Evolutionary conservation across 53 echinoderm and acorn worm species (phyloP).

Genomic region (Holothuria scabra): DNA sequence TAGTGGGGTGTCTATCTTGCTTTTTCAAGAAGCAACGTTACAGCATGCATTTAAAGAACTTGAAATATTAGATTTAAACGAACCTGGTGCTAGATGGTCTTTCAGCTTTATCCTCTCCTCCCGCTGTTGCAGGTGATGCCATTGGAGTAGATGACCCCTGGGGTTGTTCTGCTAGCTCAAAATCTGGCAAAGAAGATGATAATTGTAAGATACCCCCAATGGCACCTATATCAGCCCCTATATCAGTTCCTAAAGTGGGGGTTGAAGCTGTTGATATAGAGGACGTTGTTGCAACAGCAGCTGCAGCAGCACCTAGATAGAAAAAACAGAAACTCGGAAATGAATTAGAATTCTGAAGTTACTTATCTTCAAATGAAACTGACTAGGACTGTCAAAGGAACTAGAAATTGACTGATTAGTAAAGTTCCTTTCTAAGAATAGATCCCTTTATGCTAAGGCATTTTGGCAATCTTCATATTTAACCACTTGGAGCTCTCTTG

Average conservation of each 20-base stretch:
- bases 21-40: no score
- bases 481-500: no score
- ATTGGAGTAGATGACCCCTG: constrained; percentile 33
- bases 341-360: no score
- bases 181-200: constrained; percentile 8
- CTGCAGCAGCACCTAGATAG: not conserved
- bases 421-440: no score
- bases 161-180: constrained; percentile 24
- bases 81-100: constrained; percentile 27
- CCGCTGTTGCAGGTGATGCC: constrained; percentile 22
- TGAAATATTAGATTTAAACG: not conserved
- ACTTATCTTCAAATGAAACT: no score
- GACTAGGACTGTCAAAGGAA: no score
- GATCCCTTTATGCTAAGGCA: no score
- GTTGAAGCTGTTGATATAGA: not conserved
- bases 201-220: constrained; percentile 13
- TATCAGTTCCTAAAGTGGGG: not conserved
- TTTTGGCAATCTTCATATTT: no score
- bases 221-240: not conserved
- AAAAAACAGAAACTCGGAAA: no score
- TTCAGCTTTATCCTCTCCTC: constrained; percentile 1
- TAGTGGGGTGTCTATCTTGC: no score
- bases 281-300: not conserved
- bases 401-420: no score
- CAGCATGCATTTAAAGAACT: no score